phyloP scores from a whole-genome alignment of 1,140 invertebrate genomes.

The Piezodorus guildinii region DNA sequence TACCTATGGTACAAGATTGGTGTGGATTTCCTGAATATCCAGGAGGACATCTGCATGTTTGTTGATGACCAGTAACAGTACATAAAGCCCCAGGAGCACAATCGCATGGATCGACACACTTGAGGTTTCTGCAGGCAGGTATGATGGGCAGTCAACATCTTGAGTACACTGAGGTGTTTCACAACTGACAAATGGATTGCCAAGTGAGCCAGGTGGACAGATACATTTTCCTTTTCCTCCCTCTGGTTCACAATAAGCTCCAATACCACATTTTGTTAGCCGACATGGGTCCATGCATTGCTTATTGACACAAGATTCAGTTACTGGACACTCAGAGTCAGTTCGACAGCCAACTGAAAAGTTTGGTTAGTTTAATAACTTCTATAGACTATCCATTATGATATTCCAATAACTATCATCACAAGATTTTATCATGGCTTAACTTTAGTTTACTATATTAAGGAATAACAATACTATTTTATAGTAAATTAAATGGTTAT shows the following conservation, averaged over 20 bases:
- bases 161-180: constrained; percentile 60
- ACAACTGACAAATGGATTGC: constrained; percentile 63
- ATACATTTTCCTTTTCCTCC: constrained; percentile 64
- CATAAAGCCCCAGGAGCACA: constrained; percentile 60
- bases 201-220: constrained; percentile 59
- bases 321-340: constrained; percentile 69
- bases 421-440: no score
- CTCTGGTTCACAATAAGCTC: constrained; percentile 63
- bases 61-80: constrained; percentile 58
- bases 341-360: constrained; percentile 66
- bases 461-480: no score
- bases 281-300: constrained; percentile 71
- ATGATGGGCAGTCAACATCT: constrained; percentile 60
- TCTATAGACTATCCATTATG: no score
- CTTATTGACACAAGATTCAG: constrained; percentile 70
- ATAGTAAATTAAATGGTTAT: no score
- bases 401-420: no score
- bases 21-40: constrained; percentile 70
- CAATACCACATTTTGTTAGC: constrained; percentile 67
- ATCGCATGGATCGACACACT: constrained; percentile 68
- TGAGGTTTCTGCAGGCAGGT: constrained; percentile 59
- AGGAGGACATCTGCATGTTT: constrained; percentile 68
- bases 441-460: no score
- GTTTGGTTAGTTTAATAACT: constrained; percentile 18
- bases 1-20: constrained; percentile 40